Conservation (phyloP, 2,888 invertebrate genomes). For the Petrophora chlorosata region DNA sequence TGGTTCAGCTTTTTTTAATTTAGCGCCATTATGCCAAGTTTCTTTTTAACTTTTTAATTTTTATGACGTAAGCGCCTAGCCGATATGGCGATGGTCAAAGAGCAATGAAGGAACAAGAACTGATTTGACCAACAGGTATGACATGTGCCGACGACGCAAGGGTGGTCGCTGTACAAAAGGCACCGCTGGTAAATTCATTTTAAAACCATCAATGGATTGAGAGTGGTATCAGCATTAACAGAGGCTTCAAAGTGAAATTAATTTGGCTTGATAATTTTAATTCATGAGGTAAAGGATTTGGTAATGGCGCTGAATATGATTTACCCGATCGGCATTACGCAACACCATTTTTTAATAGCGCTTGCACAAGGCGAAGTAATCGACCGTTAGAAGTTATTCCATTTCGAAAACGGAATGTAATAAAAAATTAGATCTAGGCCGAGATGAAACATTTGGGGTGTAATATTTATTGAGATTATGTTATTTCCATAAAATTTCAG, state of each 20-base stretch:
- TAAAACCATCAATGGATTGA: conserved; percentile 63
- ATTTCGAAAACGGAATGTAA: conserved; percentile 40
- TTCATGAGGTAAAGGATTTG: conserved; percentile 79
- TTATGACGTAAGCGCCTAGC: conserved; percentile 8
- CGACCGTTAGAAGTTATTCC: conserved; percentile 34
- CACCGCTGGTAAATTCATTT: conserved; percentile 95
- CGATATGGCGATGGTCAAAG: conserved; percentile 42
- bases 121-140: conserved; percentile 91
- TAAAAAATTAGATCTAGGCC: conserved; percentile 30
- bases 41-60: conserved; percentile 14
- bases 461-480: conserved; percentile 65
- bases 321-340: conserved; percentile 38
- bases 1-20: conserved; percentile 45
- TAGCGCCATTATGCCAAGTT: conserved; percentile 72
- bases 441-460: conserved; percentile 28
- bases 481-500: conserved; percentile 89
- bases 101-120: conserved; percentile 62
- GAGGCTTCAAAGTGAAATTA: conserved; percentile 75
- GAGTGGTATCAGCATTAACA: conserved; percentile 77
- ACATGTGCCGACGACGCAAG: conserved; percentile 98
- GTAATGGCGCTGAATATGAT: conserved; percentile 81
- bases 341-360: conserved; percentile 32
- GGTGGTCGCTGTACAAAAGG: conserved; percentile 98
- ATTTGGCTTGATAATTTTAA: conserved; percentile 76
- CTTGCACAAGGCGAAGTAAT: conserved; percentile 40